A percentile compares a stretch with the other conserved stretches of the same genome.
Conservation (phyloP, 2,888 invertebrate species). For the Agonopterix arenella region DNA sequence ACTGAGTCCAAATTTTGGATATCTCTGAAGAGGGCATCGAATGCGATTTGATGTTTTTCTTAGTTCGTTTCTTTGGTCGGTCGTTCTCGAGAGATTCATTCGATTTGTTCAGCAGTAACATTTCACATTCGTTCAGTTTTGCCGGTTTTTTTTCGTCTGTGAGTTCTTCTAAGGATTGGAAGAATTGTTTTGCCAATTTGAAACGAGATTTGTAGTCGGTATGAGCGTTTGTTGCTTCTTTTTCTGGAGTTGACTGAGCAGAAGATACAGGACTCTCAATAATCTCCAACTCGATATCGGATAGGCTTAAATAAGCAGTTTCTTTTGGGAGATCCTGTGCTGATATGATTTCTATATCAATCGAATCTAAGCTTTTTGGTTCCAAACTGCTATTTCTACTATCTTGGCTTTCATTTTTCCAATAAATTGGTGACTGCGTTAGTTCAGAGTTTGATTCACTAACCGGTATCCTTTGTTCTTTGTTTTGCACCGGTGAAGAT, state of each 20-base stretch:
- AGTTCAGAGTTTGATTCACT: slow-evolving; percentile 1
- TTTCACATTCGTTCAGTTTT: slow-evolving; percentile 60
- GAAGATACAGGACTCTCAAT: slow-evolving; percentile 45
- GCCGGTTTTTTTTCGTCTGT: slow-evolving; percentile 42
- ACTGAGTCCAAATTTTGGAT: slow-evolving; percentile 53
- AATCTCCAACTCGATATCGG: slow-evolving; percentile 66
- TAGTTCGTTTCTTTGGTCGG: slow-evolving; percentile 37
- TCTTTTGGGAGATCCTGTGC: slow-evolving; percentile 34
- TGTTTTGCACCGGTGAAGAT: background rate
- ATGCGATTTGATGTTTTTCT: slow-evolving; percentile 54
- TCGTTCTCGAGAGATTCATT: slow-evolving; percentile 55
- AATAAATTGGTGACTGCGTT: slow-evolving; percentile 11
- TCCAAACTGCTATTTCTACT: slow-evolving; percentile 29
- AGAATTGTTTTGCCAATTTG: slow-evolving; percentile 64
- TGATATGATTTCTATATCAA: slow-evolving; percentile 27
- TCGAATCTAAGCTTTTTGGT: slow-evolving; percentile 31
- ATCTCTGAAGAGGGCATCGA: slow-evolving; percentile 67
- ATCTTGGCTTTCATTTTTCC: slow-evolving; percentile 25
- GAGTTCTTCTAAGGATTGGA: slow-evolving; percentile 66
- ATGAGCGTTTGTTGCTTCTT: slow-evolving; percentile 31
- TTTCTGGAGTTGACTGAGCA: slow-evolving; percentile 39
- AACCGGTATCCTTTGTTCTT: slow-evolving; percentile 2
- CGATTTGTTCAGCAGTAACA: slow-evolving; percentile 40
- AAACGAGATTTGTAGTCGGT: slow-evolving; percentile 66
- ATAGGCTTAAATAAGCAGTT: slow-evolving; percentile 49